Evolutionary conservation across 2,888 invertebrate species (phyloP), one percentile per base, ranked within the genome.

Genomic region (Zygogramma bicolorata): DNA sequence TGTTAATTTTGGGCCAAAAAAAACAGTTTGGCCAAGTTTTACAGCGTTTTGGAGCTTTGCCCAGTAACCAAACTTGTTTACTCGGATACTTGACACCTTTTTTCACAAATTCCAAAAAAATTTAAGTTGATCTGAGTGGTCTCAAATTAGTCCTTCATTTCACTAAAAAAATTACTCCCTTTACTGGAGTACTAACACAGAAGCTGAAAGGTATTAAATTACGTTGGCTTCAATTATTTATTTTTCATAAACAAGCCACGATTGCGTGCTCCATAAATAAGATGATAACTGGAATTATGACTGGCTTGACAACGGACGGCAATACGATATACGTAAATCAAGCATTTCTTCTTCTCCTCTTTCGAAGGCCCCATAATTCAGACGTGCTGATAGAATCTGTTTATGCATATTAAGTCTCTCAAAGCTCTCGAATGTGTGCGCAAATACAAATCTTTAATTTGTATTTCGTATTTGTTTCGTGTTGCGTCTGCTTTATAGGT

Each of bases 211-310:
- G 27, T 53, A 53, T 53, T 53, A 53, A 53, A 53, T 53, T 25
- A 53, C 53, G 27, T 1, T 8, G 6, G 46, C 13, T 25, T 53
- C 27, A 25, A 53, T 53, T 22, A 53, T 53, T 31, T 53, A 29
- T 60, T 65, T 46, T 65, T 40, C 34, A 3, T 20, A 25, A 18
- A 53, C 25, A n/a, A 27, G 25, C 25, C 53, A 22, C 27, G 79
- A 75, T 81, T 79, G 82, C 83, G 82, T 82, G 81, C 73, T 62
- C 71, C 79, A 84, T 85, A 84, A 84, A 85, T 84, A 84, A 84
- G 75, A 79, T 82, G 83, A 84, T 84, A 84, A 84, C 81, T 85
- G 84, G 83, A 84, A 85, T 84, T 85, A 85, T 85, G 85, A 85
- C 82, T 82, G 81, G 80, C 82, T 77, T 81, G 83, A 85, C 84